Evolutionary conservation across 1,140 invertebrate species (phyloP), one percentile per base, ranked within the genome.

Genomic region (Plectrocnemia conspersa): DNA sequence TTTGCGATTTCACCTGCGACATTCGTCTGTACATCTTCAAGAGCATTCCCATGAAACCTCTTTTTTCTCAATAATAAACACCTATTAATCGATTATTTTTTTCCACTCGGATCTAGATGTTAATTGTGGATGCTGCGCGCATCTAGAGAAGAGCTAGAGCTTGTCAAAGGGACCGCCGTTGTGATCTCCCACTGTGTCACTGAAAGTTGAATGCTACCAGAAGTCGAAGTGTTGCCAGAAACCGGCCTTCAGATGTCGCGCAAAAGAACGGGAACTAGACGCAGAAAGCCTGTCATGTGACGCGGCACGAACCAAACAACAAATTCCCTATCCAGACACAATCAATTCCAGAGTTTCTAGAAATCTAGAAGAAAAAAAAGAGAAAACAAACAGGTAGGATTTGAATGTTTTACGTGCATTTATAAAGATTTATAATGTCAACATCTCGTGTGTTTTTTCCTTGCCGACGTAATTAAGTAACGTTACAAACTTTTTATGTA

Each of bases 111-210:
- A 47, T 35, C 32, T 35, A 47, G 45, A 33, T 47, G 45, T 33
- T 21, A 33, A 47, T 47, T 35, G 45, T 47, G 24, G 45, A 47
- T 47, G 45, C 45, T 21, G 45, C 10, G 22, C 45, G 25, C 42
- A 19, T 45, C 42, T 27, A 19, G 16, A 32, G 45, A 7, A 33
- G 24, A 23, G 13, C 24, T 18, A 29, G 13, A 13, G 23, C 27
- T 35, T n/a, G 27, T 47, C 45, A 47, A 47, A 47, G 45, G 19
- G 32, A 35, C 45, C 45, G 45, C 45, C 32, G 27, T 24, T 18
- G 21, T 35, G 45, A 47, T 47, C 10, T 33, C 45, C 45, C 45
- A 47, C 45, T 47, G 45, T 47, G 45, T 47, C 45, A 47, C 45
- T 9, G 45, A 33, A 11, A 35, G 29, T 33, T 47, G 42, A 46